Evolutionary conservation across 2,797 vertebrate species (phyloP).

Genomic region (Pempheris klunzingeri): DNA sequence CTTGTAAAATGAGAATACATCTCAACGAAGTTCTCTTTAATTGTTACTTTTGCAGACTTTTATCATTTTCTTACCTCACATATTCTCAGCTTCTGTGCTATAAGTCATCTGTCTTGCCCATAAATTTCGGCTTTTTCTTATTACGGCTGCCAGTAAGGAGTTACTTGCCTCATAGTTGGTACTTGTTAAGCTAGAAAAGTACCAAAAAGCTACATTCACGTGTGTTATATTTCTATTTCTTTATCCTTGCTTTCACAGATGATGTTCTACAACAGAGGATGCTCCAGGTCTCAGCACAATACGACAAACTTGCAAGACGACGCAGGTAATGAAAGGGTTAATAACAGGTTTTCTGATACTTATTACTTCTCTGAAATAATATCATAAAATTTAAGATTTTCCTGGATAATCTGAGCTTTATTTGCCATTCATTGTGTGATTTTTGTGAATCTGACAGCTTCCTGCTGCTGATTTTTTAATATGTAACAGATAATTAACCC

Average conservation of each 20-base stretch:
- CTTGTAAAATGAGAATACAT: fast-evolving
- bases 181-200: neutral
- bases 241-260: conserved; percentile 52
- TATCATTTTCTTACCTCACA: neutral
- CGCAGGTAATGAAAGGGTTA: conserved; percentile 76
- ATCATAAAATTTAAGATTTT: neutral
- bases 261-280: neutral
- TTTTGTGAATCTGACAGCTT: fast-evolving
- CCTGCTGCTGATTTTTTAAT: neutral
- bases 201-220: neutral
- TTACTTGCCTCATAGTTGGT: neutral
- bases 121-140: neutral
- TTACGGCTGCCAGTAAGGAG: fast-evolving
- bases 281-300: neutral
- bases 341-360: conserved; percentile 3
- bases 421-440: neutral
- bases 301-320: neutral
- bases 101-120: neutral
- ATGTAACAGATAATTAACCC: conserved; percentile 47
- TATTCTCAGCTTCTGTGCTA: neutral
- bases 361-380: neutral
- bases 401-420: neutral
- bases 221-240: neutral
- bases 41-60: neutral
- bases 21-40: neutral